Base-by-base conservation (phyloP, 2,113 vertebrate genomes). In the Chlamydotis undulata region DNA sequence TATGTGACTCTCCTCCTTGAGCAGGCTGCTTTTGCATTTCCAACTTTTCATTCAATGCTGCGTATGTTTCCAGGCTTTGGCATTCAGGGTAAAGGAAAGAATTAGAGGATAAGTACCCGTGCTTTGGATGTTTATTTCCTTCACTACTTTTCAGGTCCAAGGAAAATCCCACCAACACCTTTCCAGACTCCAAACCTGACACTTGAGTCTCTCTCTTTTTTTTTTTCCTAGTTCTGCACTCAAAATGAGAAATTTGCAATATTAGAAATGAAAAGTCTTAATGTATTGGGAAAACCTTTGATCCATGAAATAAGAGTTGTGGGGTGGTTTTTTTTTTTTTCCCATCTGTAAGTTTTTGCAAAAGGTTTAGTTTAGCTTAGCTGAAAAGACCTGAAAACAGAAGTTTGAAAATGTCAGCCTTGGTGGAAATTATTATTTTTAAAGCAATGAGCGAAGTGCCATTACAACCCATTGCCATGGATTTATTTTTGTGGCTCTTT, bases 341-440 rank as follows among this genome's bases (percentile, higher is more conserved):
- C 28, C 89, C 77, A 86, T 88, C 52, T 64, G 3, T 80, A 83
- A 85, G 45, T 68, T 97, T 96, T 96, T 49, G 39, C 83, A 88
- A 94, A 94, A 67, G 18, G 50, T 73, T 70, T 56, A 41, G 45
- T 87, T 96, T 87, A 75, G 1, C 86, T 96, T 75, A 57, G 33
- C 68, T 64, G 60, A 56, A 94, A 94, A 92, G 31, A 70, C 68
- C 60, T 67, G 43, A 74, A 74, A 82, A 64, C 19, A 89, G 26
- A 95, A 94, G 31, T 97, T 82, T 93, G 76, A 78, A 98, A 98
- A 97, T 97, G 91, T 93, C 96, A 95, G 43, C 37, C 19, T 70
- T 18, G 5, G 22, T 77, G 28, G 61, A 95, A 93, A 85, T 50
- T 4, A 69, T 69, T 95, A 28, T n/a, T 94, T 97, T 87, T 77